phyloP scores from a whole-genome alignment of 2,888 invertebrate genomes.

The Mimachlamys varia region DNA sequence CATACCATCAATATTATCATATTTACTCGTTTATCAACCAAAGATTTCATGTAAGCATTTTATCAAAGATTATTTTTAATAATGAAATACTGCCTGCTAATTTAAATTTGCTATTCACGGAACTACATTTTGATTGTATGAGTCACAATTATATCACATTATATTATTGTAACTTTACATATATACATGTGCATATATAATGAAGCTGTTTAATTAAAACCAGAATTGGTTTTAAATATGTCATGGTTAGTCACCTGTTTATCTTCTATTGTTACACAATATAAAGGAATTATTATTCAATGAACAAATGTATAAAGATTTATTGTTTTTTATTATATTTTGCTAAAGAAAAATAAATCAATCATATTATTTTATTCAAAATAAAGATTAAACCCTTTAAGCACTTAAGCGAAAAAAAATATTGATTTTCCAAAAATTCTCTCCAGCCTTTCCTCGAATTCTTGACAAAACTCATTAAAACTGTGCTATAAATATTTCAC shows the following conservation, averaged over 20 bases:
- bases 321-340: too few species aligned
- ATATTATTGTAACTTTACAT: background rate
- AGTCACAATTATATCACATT: background rate
- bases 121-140: background rate
- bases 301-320: background rate
- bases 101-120: too few species aligned
- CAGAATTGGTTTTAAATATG: background rate
- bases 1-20: too few species aligned
- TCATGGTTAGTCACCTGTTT: background rate
- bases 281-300: background rate
- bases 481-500: background rate
- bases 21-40: too few species aligned
- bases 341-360: background rate
- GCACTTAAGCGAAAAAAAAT: background rate
- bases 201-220: background rate
- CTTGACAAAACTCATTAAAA: slow-evolving; percentile 9
- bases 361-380: background rate
- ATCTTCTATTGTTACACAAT: background rate
- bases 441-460: too few species aligned
- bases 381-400: background rate
- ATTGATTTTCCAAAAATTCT: background rate
- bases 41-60: background rate
- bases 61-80: background rate
- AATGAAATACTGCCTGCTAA: too few species aligned
- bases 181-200: background rate